Conservation (phyloP, 1,140 invertebrate genomes). For the Hylaeus volcanicus region DNA sequence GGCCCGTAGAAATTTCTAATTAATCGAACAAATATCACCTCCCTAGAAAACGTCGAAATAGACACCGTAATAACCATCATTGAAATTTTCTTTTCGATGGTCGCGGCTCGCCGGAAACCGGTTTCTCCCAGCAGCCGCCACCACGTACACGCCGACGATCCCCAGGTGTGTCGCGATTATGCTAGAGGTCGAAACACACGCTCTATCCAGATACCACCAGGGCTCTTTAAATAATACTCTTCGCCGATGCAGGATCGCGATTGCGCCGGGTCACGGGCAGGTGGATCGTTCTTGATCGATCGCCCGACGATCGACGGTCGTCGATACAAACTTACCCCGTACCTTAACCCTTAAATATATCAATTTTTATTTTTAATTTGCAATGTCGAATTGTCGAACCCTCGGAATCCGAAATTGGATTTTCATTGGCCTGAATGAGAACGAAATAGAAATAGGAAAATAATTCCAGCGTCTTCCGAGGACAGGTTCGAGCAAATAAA, state of each 20-base stretch:
- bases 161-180: constrained; percentile 40
- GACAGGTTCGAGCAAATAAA: too few species aligned
- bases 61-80: constrained; percentile 42
- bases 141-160: constrained; percentile 19
- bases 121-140: constrained; percentile 15
- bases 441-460: too few species aligned
- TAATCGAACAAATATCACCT: constrained; percentile 38
- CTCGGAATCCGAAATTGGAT: too few species aligned
- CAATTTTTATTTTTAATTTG: too few species aligned
- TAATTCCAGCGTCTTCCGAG: too few species aligned
- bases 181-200: constrained; percentile 47
- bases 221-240: constrained; percentile 43
- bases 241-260: constrained; percentile 16
- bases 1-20: constrained; percentile 23
- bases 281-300: constrained; percentile 34
- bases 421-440: too few species aligned
- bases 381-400: too few species aligned
- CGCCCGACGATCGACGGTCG: constrained; percentile 15
- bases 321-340: background rate
- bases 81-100: constrained; percentile 52
- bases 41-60: constrained; percentile 27
- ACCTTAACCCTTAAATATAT: background rate
- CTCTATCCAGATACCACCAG: constrained; percentile 25
- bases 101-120: constrained; percentile 29
- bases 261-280: constrained; percentile 24